Conservation (phyloP, 2,113 vertebrate species). For the Circaetus cinerascens region DNA sequence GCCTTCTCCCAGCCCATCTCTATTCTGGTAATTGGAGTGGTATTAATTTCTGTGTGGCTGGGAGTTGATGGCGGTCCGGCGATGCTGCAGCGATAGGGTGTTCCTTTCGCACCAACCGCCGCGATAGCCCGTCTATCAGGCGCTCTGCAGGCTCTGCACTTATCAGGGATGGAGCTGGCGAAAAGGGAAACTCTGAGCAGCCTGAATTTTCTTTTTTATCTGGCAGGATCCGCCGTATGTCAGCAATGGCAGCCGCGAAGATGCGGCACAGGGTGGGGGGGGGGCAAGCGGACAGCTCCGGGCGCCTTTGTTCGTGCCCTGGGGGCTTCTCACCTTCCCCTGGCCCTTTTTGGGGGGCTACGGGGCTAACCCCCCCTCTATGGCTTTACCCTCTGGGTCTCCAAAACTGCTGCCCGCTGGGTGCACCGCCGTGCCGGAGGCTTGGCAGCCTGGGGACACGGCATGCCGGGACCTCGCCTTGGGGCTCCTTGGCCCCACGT, state of each 20-base stretch:
- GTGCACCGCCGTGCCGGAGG: background rate
- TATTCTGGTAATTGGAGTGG: slow-evolving; percentile 86
- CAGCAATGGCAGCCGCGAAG: slow-evolving; percentile 57
- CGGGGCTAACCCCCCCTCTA: fast-evolving
- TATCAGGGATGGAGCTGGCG: slow-evolving; percentile 90
- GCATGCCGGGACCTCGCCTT: background rate
- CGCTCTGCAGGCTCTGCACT: slow-evolving; percentile 86
- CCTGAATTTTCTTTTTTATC: slow-evolving; percentile 82
- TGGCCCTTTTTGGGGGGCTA: background rate
- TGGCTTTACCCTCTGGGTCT: background rate
- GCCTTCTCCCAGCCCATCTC: slow-evolving; percentile 81
- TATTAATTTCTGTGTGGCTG: slow-evolving; percentile 85
- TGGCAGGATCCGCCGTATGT: slow-evolving; percentile 64
- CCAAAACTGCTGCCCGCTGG: background rate
- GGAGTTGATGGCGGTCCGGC: slow-evolving; percentile 81
- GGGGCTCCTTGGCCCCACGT: slow-evolving; percentile 18
- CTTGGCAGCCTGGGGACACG: background rate
- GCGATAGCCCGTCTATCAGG: slow-evolving; percentile 88
- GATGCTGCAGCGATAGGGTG: slow-evolving; percentile 82
- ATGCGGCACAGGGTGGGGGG: background rate
- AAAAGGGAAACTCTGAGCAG: slow-evolving; percentile 90
- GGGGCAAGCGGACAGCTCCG: background rate
- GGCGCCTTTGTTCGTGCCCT: fast-evolving
- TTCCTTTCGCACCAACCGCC: slow-evolving; percentile 82
- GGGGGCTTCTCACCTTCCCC: background rate